Percentiles rank a stretch among this genome's conserved stretches.
Evolutionary conservation across 2,113 vertebrate genomes (phyloP).

Genomic region (Lanius collurio): DNA sequence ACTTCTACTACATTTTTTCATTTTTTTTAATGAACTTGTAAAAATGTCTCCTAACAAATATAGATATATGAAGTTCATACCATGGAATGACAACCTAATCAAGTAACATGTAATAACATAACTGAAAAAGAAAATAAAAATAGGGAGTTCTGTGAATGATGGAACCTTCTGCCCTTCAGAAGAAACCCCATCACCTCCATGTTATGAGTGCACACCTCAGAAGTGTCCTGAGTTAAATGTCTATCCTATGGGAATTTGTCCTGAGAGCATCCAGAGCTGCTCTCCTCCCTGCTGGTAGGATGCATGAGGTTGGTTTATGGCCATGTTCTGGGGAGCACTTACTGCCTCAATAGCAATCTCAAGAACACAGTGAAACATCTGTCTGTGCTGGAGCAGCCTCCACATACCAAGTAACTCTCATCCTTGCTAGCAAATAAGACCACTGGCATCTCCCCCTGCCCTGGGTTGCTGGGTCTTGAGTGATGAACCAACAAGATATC

Average conservation of each 20-base stretch:
- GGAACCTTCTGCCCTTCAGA: neutral
- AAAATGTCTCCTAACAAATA: neutral
- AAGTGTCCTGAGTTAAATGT: neutral
- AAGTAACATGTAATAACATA: neutral
- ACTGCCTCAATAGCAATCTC: neutral
- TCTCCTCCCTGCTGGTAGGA: neutral
- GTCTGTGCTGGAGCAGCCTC: neutral
- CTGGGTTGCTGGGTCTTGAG: neutral
- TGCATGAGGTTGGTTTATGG: fast-evolving
- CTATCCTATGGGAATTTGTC: neutral
- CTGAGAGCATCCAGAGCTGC: neutral
- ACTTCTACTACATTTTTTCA: neutral
- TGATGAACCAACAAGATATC: neutral
- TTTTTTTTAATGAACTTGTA: neutral
- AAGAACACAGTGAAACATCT: neutral
- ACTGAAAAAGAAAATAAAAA: neutral
- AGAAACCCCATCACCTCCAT: fast-evolving
- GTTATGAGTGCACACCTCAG: no score
- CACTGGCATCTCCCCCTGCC: neutral
- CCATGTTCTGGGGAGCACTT: neutral
- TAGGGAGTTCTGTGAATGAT: neutral
- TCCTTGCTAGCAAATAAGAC: neutral
- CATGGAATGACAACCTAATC: neutral
- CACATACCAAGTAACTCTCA: neutral
- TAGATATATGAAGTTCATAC: neutral